Conservation (phyloP, 1,140 invertebrate genomes). For the Aphidius ervi region DNA sequence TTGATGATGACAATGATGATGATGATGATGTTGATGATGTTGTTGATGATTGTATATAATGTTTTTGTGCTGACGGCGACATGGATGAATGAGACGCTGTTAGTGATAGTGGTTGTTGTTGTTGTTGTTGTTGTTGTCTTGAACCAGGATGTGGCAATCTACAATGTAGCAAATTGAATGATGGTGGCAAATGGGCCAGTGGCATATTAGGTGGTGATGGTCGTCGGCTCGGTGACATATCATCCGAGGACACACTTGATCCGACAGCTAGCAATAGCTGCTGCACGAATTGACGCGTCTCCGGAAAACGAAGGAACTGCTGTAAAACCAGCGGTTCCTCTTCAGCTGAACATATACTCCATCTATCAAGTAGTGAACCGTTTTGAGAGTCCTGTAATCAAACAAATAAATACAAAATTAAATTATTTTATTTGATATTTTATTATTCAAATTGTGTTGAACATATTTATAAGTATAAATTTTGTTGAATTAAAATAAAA, state of each 20-base stretch:
- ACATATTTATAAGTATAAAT: background rate
- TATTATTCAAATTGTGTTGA: no score
- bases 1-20: conserved; percentile 23
- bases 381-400: conserved; percentile 63
- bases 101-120: conserved; percentile 27
- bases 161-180: conserved; percentile 55
- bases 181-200: conserved; percentile 56
- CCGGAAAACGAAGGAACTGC: conserved; percentile 80
- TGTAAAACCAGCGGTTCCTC: conserved; percentile 82
- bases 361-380: conserved; percentile 73
- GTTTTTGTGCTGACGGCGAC: no score
- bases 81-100: conserved; percentile 49
- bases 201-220: conserved; percentile 60
- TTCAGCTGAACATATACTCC: conserved; percentile 77
- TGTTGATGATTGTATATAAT: no score
- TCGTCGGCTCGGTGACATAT: conserved; percentile 65
- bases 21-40: conserved; percentile 43
- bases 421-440: no score
- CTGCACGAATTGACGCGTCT: conserved; percentile 77
- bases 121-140: conserved; percentile 39
- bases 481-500: conserved; percentile 9
- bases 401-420: conserved; percentile 10
- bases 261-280: conserved; percentile 70
- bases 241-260: conserved; percentile 53
- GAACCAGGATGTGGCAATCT: conserved; percentile 48